Conservation (phyloP, 2,888 invertebrate species). For the Yponomeuta sedellus region DNA sequence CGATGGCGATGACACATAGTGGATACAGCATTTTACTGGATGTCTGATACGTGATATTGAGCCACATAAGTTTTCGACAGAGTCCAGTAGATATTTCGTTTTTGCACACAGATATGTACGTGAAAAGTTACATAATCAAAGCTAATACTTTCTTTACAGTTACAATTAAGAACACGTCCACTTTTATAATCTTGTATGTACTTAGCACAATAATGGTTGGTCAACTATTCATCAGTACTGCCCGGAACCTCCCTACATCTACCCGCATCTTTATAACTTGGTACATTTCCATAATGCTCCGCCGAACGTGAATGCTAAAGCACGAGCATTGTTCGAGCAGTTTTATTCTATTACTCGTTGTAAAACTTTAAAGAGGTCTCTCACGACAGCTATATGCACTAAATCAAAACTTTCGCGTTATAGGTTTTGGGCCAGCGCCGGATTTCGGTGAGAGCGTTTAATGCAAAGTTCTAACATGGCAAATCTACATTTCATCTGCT, state of each 20-base stretch:
- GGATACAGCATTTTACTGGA: no score
- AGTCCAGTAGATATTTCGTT: no score
- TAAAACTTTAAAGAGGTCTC: slow-evolving; percentile 69
- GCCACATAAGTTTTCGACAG: no score
- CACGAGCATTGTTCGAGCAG: slow-evolving; percentile 60
- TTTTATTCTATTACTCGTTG: slow-evolving; percentile 71
- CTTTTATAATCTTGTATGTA: no score
- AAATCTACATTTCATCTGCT: not conserved
- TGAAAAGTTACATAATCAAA: no score
- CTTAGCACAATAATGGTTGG: no score
- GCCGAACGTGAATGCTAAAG: slow-evolving; percentile 55
- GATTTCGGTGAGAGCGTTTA: not conserved
- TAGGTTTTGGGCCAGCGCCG: slow-evolving; percentile 31
- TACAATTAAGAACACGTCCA: no score
- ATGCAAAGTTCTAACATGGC: not conserved
- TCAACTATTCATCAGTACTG: no score
- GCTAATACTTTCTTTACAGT: no score
- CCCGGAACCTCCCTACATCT: not conserved
- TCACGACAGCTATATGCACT: slow-evolving; percentile 68
- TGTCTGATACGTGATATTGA: no score
- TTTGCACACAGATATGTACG: no score
- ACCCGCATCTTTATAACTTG: slow-evolving; percentile 22
- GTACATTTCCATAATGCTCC: slow-evolving; percentile 45
- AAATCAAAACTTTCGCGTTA: slow-evolving; percentile 72
- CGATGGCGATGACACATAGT: no score